These are phyloP conservation scores for Triplophysa rosa DNA, from an alignment of 2,113 vertebrate species.

Conservation along the genomic window DNA sequence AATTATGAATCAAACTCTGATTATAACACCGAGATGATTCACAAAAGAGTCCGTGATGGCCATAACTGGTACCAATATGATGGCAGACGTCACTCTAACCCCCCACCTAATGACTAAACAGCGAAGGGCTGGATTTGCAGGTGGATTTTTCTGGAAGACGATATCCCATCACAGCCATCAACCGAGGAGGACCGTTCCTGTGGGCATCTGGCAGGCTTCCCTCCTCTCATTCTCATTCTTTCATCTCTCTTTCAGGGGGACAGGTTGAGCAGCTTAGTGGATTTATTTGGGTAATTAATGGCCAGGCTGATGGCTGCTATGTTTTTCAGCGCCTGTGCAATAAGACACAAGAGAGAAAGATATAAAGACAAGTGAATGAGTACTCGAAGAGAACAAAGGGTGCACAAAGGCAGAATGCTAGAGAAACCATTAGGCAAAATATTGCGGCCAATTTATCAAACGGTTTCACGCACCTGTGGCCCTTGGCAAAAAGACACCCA, in stretches of 20 bases:
- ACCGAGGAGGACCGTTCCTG: not conserved
- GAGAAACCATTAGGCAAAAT: slow-evolving; percentile 31
- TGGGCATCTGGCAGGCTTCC: not conserved
- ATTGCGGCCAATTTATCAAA: slow-evolving; percentile 41
- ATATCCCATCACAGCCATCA: slow-evolving; percentile 36
- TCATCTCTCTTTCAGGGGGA: slow-evolving; percentile 70
- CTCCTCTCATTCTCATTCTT: slow-evolving; percentile 13
- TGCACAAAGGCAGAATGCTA: not conserved
- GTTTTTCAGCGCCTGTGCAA: slow-evolving; percentile 90
- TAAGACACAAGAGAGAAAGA: slow-evolving; percentile 34
- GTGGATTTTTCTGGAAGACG: slow-evolving; percentile 52
- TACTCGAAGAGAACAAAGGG: not conserved
- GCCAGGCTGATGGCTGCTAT: slow-evolving; percentile 97
- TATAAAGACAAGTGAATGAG: not conserved
- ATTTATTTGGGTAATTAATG: slow-evolving; percentile 97
- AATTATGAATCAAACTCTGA: slow-evolving; percentile 58
- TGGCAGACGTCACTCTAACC: not conserved
- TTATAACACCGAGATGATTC: slow-evolving; percentile 2
- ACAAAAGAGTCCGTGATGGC: not conserved
- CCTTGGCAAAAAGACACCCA: slow-evolving; percentile 17
- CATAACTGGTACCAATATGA: not conserved
- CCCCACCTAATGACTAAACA: not conserved
- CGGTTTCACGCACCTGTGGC: slow-evolving; percentile 33
- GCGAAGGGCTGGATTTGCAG: slow-evolving; percentile 43
- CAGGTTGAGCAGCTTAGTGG: slow-evolving; percentile 86